Evolutionary conservation across 2,797 vertebrate species (phyloP).

Genomic region (Gymnothorax reevesii): DNA sequence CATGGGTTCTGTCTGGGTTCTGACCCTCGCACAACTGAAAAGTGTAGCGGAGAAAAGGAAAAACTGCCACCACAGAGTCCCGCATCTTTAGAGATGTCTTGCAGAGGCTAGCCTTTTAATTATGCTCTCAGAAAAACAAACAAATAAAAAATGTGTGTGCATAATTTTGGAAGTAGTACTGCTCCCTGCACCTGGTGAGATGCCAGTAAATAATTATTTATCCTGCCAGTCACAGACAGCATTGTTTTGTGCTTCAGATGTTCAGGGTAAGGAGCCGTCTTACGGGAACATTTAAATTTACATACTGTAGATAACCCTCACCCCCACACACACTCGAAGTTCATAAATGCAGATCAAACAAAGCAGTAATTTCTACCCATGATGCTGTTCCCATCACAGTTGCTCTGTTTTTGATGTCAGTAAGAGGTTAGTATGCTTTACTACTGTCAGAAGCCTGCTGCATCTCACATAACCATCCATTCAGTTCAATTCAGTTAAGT

Average conservation of each 20-base stretch:
- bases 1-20: background rate
- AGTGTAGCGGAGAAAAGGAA: background rate
- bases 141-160: background rate
- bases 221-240: background rate
- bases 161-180: background rate
- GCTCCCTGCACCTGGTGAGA: background rate
- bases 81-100: background rate
- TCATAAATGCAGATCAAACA: background rate
- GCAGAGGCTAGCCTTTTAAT: background rate
- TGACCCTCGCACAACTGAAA: background rate
- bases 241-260: background rate
- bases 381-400: background rate
- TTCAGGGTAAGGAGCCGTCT: background rate
- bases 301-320: background rate
- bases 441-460: background rate
- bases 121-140: background rate
- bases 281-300: background rate
- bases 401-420: background rate
- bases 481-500: slow-evolving; percentile 6
- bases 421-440: background rate
- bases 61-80: background rate
- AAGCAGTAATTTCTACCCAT: background rate
- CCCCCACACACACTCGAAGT: background rate
- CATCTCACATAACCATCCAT: background rate
- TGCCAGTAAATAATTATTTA: background rate